phyloP scores from a whole-genome alignment of 2,797 vertebrate species.

The Alauda arvensis region DNA sequence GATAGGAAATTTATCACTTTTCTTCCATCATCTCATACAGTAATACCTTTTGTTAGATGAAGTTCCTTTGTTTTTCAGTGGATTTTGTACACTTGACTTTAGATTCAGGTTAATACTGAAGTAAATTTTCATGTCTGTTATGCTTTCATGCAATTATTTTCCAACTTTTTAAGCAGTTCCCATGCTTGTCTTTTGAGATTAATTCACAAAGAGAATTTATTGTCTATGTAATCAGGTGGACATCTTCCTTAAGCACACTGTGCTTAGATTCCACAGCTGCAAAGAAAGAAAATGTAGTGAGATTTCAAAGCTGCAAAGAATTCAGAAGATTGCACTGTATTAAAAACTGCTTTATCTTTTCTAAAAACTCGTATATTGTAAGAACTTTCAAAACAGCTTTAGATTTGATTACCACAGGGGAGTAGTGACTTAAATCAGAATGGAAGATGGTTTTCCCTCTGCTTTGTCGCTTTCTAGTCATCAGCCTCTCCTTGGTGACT shows the following conservation, averaged over 20 bases:
- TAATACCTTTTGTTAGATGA: background rate
- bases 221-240: background rate
- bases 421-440: background rate
- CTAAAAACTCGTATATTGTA: background rate
- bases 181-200: background rate
- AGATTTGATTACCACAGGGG: background rate
- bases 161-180: background rate
- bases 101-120: background rate
- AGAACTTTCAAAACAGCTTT: background rate
- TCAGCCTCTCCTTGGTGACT: background rate
- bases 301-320: background rate
- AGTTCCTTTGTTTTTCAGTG: accelerated
- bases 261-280: background rate
- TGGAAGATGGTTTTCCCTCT: background rate
- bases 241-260: accelerated
- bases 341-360: background rate
- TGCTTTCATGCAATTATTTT: background rate
- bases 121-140: background rate
- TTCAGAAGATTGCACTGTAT: background rate
- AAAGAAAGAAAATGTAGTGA: background rate
- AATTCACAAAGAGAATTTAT: background rate
- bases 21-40: background rate
- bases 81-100: background rate
- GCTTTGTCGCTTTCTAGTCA: background rate
- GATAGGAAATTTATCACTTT: background rate